Conservation (phyloP, 2,113 vertebrate genomes). For the Cavia porcellus region DNA sequence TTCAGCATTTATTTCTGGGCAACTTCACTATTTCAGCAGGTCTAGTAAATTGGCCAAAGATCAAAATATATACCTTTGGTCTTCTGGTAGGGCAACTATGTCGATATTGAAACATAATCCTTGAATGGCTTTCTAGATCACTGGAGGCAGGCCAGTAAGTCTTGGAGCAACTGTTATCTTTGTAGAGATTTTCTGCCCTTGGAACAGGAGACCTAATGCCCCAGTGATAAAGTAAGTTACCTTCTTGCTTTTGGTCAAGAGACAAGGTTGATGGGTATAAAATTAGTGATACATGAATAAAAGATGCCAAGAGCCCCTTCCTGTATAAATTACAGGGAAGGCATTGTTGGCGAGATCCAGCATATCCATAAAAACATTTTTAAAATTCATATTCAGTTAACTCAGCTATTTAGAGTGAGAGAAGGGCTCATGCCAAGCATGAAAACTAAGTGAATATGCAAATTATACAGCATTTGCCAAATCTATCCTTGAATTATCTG, state of each 20-base stretch:
- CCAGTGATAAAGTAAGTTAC: not conserved
- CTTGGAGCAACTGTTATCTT: not conserved
- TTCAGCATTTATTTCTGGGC: not conserved
- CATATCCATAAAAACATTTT: not conserved
- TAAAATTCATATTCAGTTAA: slow-evolving; percentile 28
- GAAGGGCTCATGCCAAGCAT: not conserved
- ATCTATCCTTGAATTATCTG: slow-evolving; percentile 9
- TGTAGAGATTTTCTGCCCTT: not conserved
- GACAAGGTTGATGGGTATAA: not conserved
- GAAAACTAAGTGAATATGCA: slow-evolving; percentile 3
- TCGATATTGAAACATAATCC: not conserved
- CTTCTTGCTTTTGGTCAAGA: not conserved
- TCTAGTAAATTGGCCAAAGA: not conserved
- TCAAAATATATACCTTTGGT: not conserved
- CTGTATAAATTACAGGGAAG: not conserved
- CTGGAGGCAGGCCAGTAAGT: not conserved
- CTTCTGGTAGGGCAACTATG: not conserved
- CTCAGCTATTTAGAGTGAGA: slow-evolving; percentile 43
- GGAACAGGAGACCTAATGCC: not conserved
- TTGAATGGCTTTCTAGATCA: not conserved
- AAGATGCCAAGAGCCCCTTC: not conserved
- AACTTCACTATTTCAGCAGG: slow-evolving; percentile 30
- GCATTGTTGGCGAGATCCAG: not conserved
- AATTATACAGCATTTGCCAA: not conserved
- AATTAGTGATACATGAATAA: not conserved